Conservation (phyloP, 2,113 vertebrate genomes). For the Terrapene triunguis region DNA sequence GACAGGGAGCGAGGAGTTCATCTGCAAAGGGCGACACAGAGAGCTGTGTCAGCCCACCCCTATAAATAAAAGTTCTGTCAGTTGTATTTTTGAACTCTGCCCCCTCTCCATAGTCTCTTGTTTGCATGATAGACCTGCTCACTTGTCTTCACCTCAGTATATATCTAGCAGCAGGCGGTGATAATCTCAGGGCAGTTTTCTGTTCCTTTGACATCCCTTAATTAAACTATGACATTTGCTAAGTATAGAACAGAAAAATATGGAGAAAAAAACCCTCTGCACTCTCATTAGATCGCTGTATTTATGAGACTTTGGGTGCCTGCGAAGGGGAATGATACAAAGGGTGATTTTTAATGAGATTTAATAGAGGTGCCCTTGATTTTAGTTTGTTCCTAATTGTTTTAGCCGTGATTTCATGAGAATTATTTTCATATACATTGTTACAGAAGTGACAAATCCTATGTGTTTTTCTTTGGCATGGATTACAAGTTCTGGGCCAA, state of each 20-base stretch:
- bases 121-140: slow-evolving; percentile 27
- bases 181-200: slow-evolving; percentile 55
- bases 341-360: slow-evolving; percentile 63
- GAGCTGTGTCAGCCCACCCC: not conserved
- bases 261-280: slow-evolving; percentile 5
- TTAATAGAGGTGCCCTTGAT: slow-evolving; percentile 64
- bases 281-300: slow-evolving; percentile 51
- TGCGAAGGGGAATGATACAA: not conserved
- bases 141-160: slow-evolving; percentile 62
- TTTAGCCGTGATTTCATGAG: slow-evolving; percentile 36
- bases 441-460: not conserved
- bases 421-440: not conserved
- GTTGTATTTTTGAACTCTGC: slow-evolving; percentile 18
- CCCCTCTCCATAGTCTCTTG: slow-evolving; percentile 23
- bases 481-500: not conserved
- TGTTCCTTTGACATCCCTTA: slow-evolving; percentile 70
- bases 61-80: not conserved
- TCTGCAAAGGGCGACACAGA: not conserved
- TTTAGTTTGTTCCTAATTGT: slow-evolving; percentile 44
- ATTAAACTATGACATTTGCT: slow-evolving; percentile 74
- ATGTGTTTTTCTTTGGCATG: not conserved
- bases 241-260: slow-evolving; percentile 51
- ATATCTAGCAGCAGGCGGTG: slow-evolving; percentile 58
- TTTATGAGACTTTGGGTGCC: slow-evolving; percentile 47
- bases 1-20: fast-evolving